Percentiles rank a stretch among this genome's conserved stretches.
Conservation (phyloP, 2,888 invertebrate genomes). For the Oegoconia quadripuncta region DNA sequence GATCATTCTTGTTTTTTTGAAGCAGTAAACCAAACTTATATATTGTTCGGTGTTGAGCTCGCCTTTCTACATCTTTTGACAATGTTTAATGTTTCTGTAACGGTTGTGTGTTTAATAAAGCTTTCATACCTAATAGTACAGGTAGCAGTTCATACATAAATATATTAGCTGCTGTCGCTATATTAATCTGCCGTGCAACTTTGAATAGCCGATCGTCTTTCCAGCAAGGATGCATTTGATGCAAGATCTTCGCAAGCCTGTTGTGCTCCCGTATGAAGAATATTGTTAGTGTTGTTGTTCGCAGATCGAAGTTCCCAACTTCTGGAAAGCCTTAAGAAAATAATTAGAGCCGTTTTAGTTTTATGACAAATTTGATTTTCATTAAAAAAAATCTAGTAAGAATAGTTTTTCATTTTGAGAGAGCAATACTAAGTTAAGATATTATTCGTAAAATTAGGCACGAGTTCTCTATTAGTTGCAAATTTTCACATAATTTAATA, state of each 20-base stretch:
- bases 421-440: neutral
- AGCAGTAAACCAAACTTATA: too few species aligned
- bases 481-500: too few species aligned
- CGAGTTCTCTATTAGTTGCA: too few species aligned
- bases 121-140: slow-evolving; percentile 40
- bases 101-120: slow-evolving; percentile 1
- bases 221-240: slow-evolving; percentile 58
- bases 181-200: slow-evolving; percentile 55
- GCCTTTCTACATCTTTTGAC: too few species aligned
- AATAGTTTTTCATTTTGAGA: neutral
- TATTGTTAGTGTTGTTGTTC: slow-evolving; percentile 49
- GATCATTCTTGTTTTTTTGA: too few species aligned
- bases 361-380: too few species aligned
- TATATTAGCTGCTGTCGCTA: slow-evolving; percentile 52
- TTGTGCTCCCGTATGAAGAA: slow-evolving; percentile 64
- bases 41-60: too few species aligned
- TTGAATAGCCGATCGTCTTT: slow-evolving; percentile 60
- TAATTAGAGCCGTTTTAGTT: neutral
- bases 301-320: slow-evolving; percentile 51
- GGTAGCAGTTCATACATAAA: slow-evolving; percentile 59
- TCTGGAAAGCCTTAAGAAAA: slow-evolving; percentile 37
- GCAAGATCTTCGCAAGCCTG: slow-evolving; percentile 43
- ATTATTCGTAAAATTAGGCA: too few species aligned
- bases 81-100: neutral
- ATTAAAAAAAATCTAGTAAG: neutral